Conservation (phyloP, 2,797 vertebrate species). For the Acestrorhynchus altus region DNA sequence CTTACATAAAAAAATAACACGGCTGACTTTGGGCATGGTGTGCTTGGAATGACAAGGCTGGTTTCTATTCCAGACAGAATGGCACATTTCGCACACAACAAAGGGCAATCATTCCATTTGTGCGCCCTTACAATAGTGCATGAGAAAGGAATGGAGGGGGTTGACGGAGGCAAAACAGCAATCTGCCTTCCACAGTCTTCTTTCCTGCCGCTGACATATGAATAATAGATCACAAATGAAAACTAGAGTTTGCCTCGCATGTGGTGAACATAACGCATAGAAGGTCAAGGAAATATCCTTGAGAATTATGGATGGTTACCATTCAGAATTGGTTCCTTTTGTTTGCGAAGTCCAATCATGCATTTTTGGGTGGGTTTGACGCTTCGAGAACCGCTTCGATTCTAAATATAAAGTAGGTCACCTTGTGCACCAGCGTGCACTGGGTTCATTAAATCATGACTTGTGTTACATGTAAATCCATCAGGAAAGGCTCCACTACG, state of each 20-base stretch:
- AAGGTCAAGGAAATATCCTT: constrained; percentile 64
- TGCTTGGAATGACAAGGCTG: constrained; percentile 69
- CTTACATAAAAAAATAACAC: constrained; percentile 65
- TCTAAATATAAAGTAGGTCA: constrained; percentile 31
- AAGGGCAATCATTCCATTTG: constrained; percentile 74
- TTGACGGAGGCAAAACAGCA: constrained; percentile 36
- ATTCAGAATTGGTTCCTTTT: constrained; percentile 6
- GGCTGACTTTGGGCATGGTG: constrained; percentile 55
- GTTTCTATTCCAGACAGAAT: constrained; percentile 70
- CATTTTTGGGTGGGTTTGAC: not conserved
- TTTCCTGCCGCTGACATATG: constrained; percentile 69
- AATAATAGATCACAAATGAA: constrained; percentile 81
- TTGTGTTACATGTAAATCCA: constrained; percentile 36
- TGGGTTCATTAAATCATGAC: constrained; percentile 43
- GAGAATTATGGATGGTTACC: constrained; percentile 49
- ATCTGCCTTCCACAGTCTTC: constrained; percentile 70
- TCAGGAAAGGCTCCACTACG: constrained; percentile 11
- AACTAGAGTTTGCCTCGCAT: constrained; percentile 66
- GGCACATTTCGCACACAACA: constrained; percentile 60
- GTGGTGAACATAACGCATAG: constrained; percentile 60
- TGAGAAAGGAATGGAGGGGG: constrained; percentile 58
- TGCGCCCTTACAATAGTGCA: constrained; percentile 72
- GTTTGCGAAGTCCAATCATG: not conserved
- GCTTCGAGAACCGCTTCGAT: not conserved
- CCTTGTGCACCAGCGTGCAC: constrained; percentile 28